A percentile compares a stretch with the other conserved stretches of the same genome.
These are phyloP conservation scores for Drosophila repleta DNA, from an alignment of 1,140 invertebrate genomes.

Conservation along the genomic window DNA sequence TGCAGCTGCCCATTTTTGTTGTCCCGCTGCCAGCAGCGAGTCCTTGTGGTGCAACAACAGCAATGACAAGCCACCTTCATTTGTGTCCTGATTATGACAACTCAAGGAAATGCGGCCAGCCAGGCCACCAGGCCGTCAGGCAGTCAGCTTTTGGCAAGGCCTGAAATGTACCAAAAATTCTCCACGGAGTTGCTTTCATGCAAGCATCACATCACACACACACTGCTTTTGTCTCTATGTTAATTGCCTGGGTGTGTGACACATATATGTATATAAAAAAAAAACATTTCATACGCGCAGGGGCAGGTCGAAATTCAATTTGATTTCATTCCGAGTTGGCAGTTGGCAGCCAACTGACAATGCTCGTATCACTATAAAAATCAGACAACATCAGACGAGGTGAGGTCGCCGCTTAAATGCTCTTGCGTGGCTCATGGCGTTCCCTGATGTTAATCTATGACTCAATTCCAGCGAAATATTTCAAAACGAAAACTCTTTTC, in stretches of 20 bases:
- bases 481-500: not conserved
- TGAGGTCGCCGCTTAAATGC: conserved; percentile 7
- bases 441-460: too few relatives aligned
- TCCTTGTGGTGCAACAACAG: conserved; percentile 51
- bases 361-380: conserved; percentile 35
- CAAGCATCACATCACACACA: conserved; percentile 25
- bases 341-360: conserved; percentile 27
- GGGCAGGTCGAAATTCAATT: conserved; percentile 58
- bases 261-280: conserved; percentile 53
- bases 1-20: conserved; percentile 42
- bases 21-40: conserved; percentile 45
- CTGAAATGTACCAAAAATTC: conserved; percentile 56
- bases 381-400: conserved; percentile 49
- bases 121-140: too few relatives aligned
- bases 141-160: conserved; percentile 29
- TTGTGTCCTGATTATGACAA: conserved; percentile 78
- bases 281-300: conserved; percentile 49
- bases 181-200: conserved; percentile 59
- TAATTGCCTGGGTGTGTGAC: conserved; percentile 63
- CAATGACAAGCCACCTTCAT: conserved; percentile 62
- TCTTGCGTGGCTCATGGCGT: conserved; percentile 7
- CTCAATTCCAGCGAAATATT: not conserved
- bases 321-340: conserved; percentile 66
- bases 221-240: conserved; percentile 46
- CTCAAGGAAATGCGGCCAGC: conserved; percentile 66